A percentile compares a stretch with the other conserved stretches of the same genome.
These are phyloP conservation scores for Muscicapa adusta DNA, from an alignment of 2,113 vertebrate genomes.

Conservation along the genomic window DNA sequence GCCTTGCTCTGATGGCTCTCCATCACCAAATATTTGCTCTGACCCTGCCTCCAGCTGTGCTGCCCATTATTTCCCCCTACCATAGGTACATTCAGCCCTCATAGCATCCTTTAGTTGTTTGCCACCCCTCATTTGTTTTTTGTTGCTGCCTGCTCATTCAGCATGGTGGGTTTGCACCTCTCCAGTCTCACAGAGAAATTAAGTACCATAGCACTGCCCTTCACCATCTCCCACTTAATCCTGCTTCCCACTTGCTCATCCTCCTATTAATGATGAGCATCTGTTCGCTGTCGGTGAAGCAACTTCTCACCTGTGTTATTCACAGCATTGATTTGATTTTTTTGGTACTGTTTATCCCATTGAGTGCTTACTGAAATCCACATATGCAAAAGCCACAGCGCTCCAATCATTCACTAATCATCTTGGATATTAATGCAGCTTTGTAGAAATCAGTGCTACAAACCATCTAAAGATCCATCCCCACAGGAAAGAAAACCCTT, in stretches of 20 bases:
- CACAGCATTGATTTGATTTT: not conserved
- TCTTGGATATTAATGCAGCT: not conserved
- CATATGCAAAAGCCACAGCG: not conserved
- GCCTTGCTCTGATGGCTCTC: not conserved
- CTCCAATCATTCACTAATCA: not conserved
- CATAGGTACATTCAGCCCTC: fast-evolving
- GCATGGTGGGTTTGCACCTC: not conserved
- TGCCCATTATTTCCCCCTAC: not conserved
- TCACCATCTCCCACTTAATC: not conserved
- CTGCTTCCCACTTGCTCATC: not conserved
- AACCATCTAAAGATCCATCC: not conserved
- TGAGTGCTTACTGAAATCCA: not conserved
- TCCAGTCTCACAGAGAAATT: not conserved
- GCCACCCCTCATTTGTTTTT: not conserved
- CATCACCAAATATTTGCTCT: not conserved
- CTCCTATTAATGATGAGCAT: not conserved
- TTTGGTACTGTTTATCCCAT: not conserved
- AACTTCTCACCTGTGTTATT: not conserved
- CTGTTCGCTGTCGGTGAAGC: not conserved
- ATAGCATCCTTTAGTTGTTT: not conserved
- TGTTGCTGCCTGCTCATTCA: not conserved
- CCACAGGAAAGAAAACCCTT: not conserved
- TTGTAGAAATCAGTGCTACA: not conserved
- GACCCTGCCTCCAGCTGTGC: fast-evolving
- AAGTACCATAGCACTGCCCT: not conserved